phyloP scores from a whole-genome alignment of 2,888 invertebrate species.

The Chaetoderma sp. region DNA sequence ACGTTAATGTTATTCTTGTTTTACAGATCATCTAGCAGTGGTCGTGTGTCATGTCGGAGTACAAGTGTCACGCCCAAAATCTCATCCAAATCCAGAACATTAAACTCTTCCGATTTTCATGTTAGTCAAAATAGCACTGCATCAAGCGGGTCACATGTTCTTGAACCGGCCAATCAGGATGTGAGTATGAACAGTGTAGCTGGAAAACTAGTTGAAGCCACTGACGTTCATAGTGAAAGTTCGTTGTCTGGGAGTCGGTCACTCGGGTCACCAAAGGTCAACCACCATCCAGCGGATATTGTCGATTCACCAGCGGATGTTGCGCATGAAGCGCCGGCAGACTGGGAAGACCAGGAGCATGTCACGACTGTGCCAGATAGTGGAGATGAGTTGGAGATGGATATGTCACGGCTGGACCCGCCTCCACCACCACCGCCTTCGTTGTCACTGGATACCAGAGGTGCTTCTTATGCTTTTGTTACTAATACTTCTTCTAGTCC shows the following conservation, averaged over 20 bases:
- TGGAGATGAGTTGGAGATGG: constrained; percentile 25
- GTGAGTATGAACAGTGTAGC: constrained; percentile 36
- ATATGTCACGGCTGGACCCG: constrained; percentile 29
- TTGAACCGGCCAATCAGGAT: constrained; percentile 47
- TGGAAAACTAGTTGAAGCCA: constrained; percentile 46
- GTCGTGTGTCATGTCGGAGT: constrained; percentile 66
- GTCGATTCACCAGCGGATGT: neutral
- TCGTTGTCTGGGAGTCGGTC: constrained; percentile 62
- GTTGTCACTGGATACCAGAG: constrained; percentile 42
- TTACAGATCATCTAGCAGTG: constrained; percentile 62
- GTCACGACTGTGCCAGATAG: constrained; percentile 31
- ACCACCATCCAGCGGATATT: no score
- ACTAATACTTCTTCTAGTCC: neutral
- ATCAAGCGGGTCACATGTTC: constrained; percentile 65
- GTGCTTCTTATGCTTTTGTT: constrained; percentile 35
- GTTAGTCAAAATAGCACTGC: constrained; percentile 53
- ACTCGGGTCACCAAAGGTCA: constrained; percentile 58
- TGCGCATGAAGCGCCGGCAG: neutral
- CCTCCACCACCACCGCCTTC: no score
- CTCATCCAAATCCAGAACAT: constrained; percentile 57
- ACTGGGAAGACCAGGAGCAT: constrained; percentile 28
- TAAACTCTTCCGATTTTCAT: constrained; percentile 63
- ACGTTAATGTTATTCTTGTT: constrained; percentile 15
- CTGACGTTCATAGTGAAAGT: constrained; percentile 60
- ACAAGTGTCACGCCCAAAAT: constrained; percentile 67